Percentiles rank a stretch among this genome's conserved stretches.
Conservation (phyloP, 2,113 vertebrate species). For the Microcebus lehilahytsara region DNA sequence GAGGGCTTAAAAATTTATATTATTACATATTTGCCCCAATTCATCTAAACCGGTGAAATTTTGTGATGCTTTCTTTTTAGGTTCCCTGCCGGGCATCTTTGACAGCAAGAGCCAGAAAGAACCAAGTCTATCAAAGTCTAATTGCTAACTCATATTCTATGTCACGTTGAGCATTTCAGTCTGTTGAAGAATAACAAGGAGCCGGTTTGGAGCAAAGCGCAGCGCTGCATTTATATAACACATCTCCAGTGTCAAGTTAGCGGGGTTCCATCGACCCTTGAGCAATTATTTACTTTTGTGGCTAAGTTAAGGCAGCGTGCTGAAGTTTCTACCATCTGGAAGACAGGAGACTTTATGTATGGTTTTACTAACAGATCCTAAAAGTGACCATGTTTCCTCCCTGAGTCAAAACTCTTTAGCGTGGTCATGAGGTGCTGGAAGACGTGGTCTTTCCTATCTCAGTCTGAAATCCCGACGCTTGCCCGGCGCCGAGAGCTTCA, state of each 20-base stretch:
- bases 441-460: background rate
- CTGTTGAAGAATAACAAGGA: background rate
- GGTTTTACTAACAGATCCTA: background rate
- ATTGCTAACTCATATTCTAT: background rate
- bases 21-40: too few relatives aligned
- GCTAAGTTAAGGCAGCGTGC: too few relatives aligned
- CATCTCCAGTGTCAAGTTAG: background rate
- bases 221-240: background rate
- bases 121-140: background rate
- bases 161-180: background rate
- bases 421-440: background rate
- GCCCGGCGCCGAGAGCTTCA: rapidly evolving
- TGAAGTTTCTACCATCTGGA: background rate
- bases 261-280: background rate
- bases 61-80: background rate
- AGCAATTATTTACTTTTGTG: background rate
- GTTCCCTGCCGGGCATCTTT: background rate
- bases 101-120: background rate
- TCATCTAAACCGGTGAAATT: background rate
- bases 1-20: background rate
- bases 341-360: background rate
- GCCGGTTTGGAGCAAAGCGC: background rate
- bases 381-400: background rate
- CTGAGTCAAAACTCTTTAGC: background rate
- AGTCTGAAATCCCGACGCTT: rapidly evolving